Evolutionary conservation across 2,113 vertebrate genomes (phyloP), one percentile per base, ranked within the genome.

Genomic region (Syngnathoides biaculeatus): DNA sequence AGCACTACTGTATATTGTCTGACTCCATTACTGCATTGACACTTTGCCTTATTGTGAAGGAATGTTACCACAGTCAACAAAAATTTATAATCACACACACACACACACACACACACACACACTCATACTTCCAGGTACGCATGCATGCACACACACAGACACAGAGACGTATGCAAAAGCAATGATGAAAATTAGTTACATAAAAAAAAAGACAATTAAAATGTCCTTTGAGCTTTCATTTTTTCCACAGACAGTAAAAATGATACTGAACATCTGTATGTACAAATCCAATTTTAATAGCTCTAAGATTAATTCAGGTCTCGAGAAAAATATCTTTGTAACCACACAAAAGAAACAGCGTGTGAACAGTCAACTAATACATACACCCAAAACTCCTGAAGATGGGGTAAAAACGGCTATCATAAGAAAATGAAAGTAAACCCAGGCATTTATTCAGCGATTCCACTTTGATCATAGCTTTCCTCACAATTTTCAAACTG

Each of bases 391-490:
- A 73, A 57, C 57, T 48, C 19, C 22, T 27, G 47, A 58, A 60
- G 48, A 57, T 57, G 55, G 55, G 26, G 26, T 19, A 26, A 27
- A 38, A 26, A 71, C 48, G 66, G 57, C 43, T n/a, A 65, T 53
- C 24, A 1, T 11, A 13, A 71, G 45, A 56, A 56, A 56, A 57
- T 24, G 38, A 62, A 77, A 75, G 74, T 57, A 68, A 75, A 67
- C 14, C 12, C 69, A 68, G 69, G 66, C 77, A 82, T 85, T 86
- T 85, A 68, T 74, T 75, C 70, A 8, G 74, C 63, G 35, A 56
- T 69, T 79, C 64, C 61, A 75, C 79, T 86, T 74, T 83, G 79
- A 85, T 86, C 75, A 60, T 42, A 67, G 75, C 79, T 82, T 82
- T 62, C 53, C 75, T 79, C 65, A 60, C 71, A 65, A 59, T 82